A percentile compares a stretch with the other conserved stretches of the same genome.
phyloP scores from a whole-genome alignment of 2,888 invertebrate genomes.

The Dexiosoma caninum region DNA sequence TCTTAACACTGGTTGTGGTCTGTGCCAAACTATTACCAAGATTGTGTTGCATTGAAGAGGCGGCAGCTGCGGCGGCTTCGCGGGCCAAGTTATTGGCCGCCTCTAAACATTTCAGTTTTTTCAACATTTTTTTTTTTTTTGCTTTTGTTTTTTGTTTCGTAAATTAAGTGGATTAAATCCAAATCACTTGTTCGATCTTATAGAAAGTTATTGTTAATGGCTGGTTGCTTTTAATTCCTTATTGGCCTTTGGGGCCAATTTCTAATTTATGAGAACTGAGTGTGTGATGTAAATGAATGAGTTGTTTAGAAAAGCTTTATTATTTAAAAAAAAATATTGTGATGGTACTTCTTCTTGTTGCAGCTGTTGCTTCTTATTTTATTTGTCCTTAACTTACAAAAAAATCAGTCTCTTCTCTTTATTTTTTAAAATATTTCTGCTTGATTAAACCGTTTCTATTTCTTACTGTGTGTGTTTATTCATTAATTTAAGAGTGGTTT shows the following conservation, averaged over 20 bases:
- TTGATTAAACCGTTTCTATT: constrained; percentile 63
- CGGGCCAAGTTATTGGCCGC: constrained; percentile 64
- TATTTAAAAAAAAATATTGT: not conserved
- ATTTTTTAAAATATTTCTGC: constrained; percentile 62
- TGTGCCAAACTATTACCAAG: not conserved
- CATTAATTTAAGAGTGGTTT: constrained; percentile 40
- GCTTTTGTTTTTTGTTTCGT: constrained; percentile 25
- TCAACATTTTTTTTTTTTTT: constrained; percentile 69
- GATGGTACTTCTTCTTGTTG: constrained; percentile 11
- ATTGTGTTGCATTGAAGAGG: constrained; percentile 4
- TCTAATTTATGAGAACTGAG: not conserved
- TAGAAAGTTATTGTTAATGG: constrained; percentile 51
- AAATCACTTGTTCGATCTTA: constrained; percentile 59
- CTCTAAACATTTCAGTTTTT: constrained; percentile 76
- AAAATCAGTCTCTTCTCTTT: constrained; percentile 74
- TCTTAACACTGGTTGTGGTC: constrained; percentile 65
- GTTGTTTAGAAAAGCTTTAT: constrained; percentile 9
- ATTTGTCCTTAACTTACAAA: constrained; percentile 44
- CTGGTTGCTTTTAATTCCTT: constrained; percentile 16
- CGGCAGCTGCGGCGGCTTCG: constrained; percentile 38
- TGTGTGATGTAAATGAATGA: constrained; percentile 8
- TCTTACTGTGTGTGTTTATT: constrained; percentile 2
- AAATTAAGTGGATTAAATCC: constrained; percentile 57
- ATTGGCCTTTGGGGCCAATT: not conserved
- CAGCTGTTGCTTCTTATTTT: constrained; percentile 35